A percentile compares a stretch with the other conserved stretches of the same genome.
Conservation (phyloP, 2,888 invertebrate species). For the Epicampocera succincta region DNA sequence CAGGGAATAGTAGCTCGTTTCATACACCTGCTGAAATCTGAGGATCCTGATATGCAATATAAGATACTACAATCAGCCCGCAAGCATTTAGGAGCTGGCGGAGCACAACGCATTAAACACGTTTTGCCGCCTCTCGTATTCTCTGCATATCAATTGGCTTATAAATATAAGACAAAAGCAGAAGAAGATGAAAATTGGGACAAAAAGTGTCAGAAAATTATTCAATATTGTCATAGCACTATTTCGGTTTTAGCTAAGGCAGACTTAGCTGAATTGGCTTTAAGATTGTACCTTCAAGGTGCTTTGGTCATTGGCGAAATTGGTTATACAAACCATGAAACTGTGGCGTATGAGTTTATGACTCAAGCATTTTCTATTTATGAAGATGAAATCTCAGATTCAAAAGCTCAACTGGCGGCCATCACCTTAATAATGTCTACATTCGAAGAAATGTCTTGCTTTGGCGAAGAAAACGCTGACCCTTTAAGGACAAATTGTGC, state of each 20-base stretch:
- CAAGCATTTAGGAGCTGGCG: conserved; percentile 95
- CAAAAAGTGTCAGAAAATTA: conserved; percentile 98
- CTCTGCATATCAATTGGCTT: conserved; percentile 94
- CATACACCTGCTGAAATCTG: conserved; percentile 91
- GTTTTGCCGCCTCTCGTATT: conserved; percentile 97
- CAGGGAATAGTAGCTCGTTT: conserved; percentile 93
- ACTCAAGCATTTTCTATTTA: conserved; percentile 96
- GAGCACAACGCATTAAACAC: conserved; percentile 92
- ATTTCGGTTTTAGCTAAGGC: conserved; percentile 97
- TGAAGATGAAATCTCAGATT: conserved; percentile 99
- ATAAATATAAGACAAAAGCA: conserved; percentile 89
- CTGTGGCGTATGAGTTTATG: conserved; percentile 98
- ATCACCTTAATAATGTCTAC: conserved; percentile 97
- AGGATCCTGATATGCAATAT: conserved; percentile 92
- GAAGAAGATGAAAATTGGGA: conserved; percentile 98
- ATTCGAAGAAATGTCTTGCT: conserved; percentile 96
- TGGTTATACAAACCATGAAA: conserved; percentile 96
- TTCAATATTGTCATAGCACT: conserved; percentile 98
- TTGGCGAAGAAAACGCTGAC: conserved; percentile 97
- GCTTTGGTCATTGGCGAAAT: conserved; percentile 96
- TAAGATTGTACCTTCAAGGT: conserved; percentile 97
- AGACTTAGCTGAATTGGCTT: conserved; percentile 95
- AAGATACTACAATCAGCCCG: conserved; percentile 94
- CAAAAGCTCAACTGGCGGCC: conserved; percentile 97
- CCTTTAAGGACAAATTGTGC: conserved; percentile 98